Base-by-base conservation (phyloP, 2,888 invertebrate genomes). In the Temnothorax ravouxi region DNA sequence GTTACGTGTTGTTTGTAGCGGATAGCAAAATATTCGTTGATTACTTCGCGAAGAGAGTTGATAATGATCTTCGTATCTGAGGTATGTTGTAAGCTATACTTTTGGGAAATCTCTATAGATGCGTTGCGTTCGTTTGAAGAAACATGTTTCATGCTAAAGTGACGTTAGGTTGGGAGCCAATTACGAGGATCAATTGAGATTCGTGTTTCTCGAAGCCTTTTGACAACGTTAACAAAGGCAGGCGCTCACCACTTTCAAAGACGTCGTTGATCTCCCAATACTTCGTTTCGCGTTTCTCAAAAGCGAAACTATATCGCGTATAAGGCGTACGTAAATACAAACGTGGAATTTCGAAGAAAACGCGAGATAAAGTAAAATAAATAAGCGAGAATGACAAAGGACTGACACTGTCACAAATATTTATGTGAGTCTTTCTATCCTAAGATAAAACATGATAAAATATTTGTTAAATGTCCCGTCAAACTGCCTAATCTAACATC, bases 11-110 rank as follows among this genome's bases (percentile, higher is more conserved):
- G 69, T 79, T 56, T 79, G 25, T 56, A 79, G 79, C 71, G 79
- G 72, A 80, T 80, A 80, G 79, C 79, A 80, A 80, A 80, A 56
- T 61, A 72, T 80, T 80, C 79, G 72, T 80, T 71, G 72, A 59
- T 71, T 13, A 25, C 47, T 25, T 61, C 13, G 47, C 76, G 18
- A n/a, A n/a, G n/a, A n/a, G n/a, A 71, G 3, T 71, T 50, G 25
- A 76, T 4, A 76, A 29, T 29, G 13, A 29, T 25, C 41, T 41
- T 66, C 29, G 9, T 54, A 25, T 41, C 8, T 25, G n/a, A 34
- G 47, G 0, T 76, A 15, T n/a, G 15, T 54, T 67, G 29, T 29
- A 18, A 56, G 21, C 3, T 54, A 64, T 38, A 54, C 13, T 64
- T 76, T 64, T 8, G 15, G 18, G 21, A 74, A n/a, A n/a, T 13